Base-by-base conservation (phyloP, 2,888 invertebrate genomes). In the Epirrhoe alternata region DNA sequence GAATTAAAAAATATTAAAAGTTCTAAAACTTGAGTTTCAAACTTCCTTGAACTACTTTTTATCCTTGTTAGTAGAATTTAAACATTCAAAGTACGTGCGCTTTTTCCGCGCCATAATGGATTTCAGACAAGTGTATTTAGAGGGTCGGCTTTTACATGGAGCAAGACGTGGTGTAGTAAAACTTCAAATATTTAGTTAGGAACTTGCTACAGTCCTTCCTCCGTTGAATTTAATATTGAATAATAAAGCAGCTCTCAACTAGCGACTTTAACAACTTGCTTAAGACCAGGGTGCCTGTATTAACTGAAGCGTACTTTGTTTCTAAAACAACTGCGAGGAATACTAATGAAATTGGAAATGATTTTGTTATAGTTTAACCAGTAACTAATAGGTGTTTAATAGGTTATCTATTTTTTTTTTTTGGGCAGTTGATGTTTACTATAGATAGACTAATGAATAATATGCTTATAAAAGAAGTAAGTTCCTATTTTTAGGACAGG, bases 141-240 rank as follows among this genome's bases (percentile, higher is more conserved):
- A 81, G 82, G 80, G 82, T 81, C 75, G 77, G 69, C 70, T 76
- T 75, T 74, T 74, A 77, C 77, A 77, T 72, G 73, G 74, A 79
- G 65, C 74, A 71, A 79, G 77, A 75, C 77, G 77, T 79, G 74
- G 79, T 84, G 77, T 80, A 85, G 86, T 84, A 86, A 85, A 90
- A 91, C 86, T 90, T 90, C 82, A 87, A 89, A 89, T 91, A 91
- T 91, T 91, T 89, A 90, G 89, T 90, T 90, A 89, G 81, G 79
- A 89, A 92, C 88, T 92, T 84, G 86, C 81, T 82, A 80, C 80
- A 84, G 88, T 88, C 88, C 86, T 87, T 86, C 82, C 83, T 85
- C 84, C 81, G 88, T 85, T 86, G 86, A 89, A 90, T 92, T 88
- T 90, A 87, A 90, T 92, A 90, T 89, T 90, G 89, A 92, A 92